Conservation (phyloP, 2,113 vertebrate species). For the Crypturellus undulatus region DNA sequence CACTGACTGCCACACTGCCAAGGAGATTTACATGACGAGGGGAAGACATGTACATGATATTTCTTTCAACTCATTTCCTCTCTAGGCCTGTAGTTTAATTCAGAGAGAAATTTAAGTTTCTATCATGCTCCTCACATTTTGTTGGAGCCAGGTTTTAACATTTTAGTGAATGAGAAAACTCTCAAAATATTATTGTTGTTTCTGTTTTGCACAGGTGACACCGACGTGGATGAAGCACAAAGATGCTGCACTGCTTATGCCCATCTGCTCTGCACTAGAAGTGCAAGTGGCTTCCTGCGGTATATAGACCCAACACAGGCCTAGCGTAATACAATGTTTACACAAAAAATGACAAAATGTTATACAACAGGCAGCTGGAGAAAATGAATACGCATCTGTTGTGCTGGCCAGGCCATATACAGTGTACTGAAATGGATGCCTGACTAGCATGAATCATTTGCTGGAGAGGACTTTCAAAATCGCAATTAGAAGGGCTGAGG, state of each 20-base stretch:
- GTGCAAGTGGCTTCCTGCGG: neutral
- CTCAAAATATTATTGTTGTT: neutral
- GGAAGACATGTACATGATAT: constrained; percentile 41
- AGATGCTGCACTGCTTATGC: neutral
- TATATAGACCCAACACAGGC: neutral
- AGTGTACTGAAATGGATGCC: neutral
- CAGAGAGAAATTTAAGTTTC: constrained; percentile 4
- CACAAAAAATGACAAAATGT: neutral
- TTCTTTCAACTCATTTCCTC: constrained; percentile 58
- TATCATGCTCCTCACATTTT: neutral
- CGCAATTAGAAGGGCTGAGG: neutral
- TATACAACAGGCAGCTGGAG: neutral
- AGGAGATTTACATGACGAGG: constrained; percentile 60
- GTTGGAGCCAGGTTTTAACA: neutral
- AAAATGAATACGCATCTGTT: neutral
- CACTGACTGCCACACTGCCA: constrained; percentile 25
- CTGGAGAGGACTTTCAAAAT: neutral
- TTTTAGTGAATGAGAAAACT: neutral
- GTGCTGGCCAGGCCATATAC: neutral
- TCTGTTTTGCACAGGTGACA: neutral
- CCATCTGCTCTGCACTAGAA: neutral
- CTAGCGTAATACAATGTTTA: neutral
- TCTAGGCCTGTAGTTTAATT: neutral
- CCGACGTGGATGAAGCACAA: neutral
- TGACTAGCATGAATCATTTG: neutral